A percentile compares a stretch with the other conserved stretches of the same genome.
Evolutionary conservation across 2,113 vertebrate genomes (phyloP).

Genomic region (Sitta europaea): DNA sequence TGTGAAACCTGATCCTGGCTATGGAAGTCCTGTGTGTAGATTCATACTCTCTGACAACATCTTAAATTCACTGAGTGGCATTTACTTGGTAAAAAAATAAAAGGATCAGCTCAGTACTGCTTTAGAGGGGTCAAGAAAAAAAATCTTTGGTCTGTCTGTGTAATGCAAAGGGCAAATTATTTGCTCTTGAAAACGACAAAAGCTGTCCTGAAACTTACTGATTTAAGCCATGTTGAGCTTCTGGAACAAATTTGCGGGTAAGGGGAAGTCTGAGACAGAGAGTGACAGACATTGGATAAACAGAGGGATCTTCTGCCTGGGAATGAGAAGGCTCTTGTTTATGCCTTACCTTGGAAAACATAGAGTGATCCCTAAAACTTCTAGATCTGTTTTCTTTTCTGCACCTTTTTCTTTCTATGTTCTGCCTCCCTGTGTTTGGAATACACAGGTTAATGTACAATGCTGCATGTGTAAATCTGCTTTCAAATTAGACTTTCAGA

Average conservation of each 20-base stretch:
- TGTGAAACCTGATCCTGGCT: neutral
- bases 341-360: neutral
- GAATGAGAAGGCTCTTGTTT: neutral
- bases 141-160: neutral
- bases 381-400: neutral
- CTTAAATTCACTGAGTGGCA: neutral
- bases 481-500: neutral
- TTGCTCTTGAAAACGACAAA: neutral
- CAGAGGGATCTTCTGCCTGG: neutral
- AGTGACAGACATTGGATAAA: neutral
- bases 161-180: neutral
- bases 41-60: neutral
- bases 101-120: neutral
- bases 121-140: neutral
- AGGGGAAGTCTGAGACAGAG: neutral
- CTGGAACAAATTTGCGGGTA: neutral
- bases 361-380: neutral
- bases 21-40: neutral
- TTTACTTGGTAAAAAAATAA: neutral
- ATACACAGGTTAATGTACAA: fast-evolving
- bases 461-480: neutral
- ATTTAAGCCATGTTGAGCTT: neutral
- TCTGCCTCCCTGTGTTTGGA: neutral
- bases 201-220: neutral
- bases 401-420: neutral